Base-by-base conservation (phyloP, 2,888 invertebrate genomes). In the Perdita meconis region DNA sequence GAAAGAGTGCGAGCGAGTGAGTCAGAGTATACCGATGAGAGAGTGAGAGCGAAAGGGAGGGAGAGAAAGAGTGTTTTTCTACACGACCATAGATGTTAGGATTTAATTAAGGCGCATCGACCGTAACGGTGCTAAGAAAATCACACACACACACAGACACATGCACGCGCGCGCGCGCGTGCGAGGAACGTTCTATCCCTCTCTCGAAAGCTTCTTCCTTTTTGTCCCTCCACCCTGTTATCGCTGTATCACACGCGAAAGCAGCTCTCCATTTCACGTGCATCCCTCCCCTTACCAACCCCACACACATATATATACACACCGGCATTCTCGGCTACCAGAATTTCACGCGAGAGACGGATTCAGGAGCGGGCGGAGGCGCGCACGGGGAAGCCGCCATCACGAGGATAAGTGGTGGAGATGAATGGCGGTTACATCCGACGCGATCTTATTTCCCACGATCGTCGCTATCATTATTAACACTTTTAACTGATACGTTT, bases 391-490 rank as follows among this genome's bases (percentile, higher is more conserved):
- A n/a, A n/a, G n/a, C n/a, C 22, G 79, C 55, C 36, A 56, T 22
- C 26, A 56, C 72, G 79, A 81, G 78, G 59, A 84, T 77, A 71
- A 81, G 82, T 69, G 73, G 80, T 66, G 82, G 74, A 80, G 70
- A 83, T 80, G 61, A 80, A 74, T 72, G 80, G 75, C 83, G 83
- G 69, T 77, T 77, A 71, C 82, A 63, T 36, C 59, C 77, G 65
- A 83, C 78, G 83, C 75, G 68, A 81, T 72, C 76, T 67, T 79
- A 57, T 79, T 73, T 78, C 83, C 80, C 72, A 81, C 82, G 87
- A 86, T 87, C 84, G 89, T 86, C 89, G 87, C 88, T 90, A 89
- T 86, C 87, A 90, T 89, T 89, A 89, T 88, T 89, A 87, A 47
- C 78, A 86, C 74, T 84, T 87, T 84, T 88, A 88, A 89, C 86